Percentiles rank a stretch among this genome's conserved stretches.
These are phyloP conservation scores for Lycaon pictus DNA, from an alignment of 2,113 vertebrate species.

Conservation along the genomic window DNA sequence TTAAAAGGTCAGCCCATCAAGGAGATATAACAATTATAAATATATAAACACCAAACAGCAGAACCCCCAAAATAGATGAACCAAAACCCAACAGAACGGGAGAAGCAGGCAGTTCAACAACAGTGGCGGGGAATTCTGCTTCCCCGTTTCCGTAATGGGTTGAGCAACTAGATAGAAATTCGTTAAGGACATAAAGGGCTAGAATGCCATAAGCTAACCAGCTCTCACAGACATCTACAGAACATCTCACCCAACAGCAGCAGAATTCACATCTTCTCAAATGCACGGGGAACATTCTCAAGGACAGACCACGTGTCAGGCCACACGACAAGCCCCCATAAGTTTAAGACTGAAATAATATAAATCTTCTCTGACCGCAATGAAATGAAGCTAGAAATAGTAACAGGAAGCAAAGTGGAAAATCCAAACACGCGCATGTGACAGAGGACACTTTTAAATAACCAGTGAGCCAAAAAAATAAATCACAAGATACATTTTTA, in stretches of 20 bases:
- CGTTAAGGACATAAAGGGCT: neutral
- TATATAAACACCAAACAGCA: neutral
- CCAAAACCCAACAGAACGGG: neutral
- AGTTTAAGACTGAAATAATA: neutral
- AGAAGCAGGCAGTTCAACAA: neutral
- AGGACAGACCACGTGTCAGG: too few species aligned
- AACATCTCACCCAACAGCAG: neutral
- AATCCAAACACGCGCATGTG: neutral
- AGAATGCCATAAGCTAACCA: neutral
- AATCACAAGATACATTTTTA: neutral
- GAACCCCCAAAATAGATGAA: neutral
- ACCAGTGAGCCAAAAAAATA: neutral
- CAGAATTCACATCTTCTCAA: neutral
- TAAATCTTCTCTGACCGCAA: too few species aligned
- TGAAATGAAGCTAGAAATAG: neutral
- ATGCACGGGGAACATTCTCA: neutral
- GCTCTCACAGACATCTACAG: neutral
- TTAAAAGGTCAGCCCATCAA: neutral
- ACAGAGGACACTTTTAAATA: neutral
- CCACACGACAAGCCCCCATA: neutral
- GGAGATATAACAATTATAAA: neutral
- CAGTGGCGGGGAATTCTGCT: neutral
- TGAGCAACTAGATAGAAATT: neutral
- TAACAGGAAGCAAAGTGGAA: neutral
- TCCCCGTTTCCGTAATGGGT: neutral